Conservation (phyloP, 1,140 invertebrate genomes). For the Sycobia sp. region DNA sequence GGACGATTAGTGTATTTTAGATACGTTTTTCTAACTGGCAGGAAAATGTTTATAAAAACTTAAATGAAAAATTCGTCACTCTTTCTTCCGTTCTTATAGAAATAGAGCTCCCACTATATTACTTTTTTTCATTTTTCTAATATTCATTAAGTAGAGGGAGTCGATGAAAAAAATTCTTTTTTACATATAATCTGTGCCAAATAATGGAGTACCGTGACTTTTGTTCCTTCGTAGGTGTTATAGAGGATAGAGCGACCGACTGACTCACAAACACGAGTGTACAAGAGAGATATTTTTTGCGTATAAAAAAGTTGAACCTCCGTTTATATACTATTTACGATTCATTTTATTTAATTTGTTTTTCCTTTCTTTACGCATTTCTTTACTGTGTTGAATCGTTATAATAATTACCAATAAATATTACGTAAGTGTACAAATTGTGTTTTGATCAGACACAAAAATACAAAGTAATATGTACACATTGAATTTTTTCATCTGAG, state of each 20-base stretch:
- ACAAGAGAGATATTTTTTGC: neutral
- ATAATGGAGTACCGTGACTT: constrained; percentile 49
- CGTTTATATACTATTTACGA: constrained; percentile 14
- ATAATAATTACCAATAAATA: constrained; percentile 14
- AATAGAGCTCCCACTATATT: neutral
- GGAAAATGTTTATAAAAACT: too few relatives aligned
- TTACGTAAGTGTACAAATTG: constrained; percentile 1
- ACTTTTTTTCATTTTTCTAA: constrained; percentile 10
- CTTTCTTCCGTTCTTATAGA: neutral
- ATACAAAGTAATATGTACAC: neutral
- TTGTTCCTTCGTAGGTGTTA: constrained; percentile 49
- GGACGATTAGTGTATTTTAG: constrained; percentile 1
- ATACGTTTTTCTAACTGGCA: neutral
- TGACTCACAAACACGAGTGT: constrained; percentile 8
- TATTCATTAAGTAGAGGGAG: constrained; percentile 1
- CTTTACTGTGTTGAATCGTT: constrained; percentile 18
- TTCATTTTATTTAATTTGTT: constrained; percentile 14
- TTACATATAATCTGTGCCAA: constrained; percentile 50
- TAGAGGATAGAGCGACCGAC: constrained; percentile 20
- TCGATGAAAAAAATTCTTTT: constrained; percentile 22
- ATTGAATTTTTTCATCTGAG: neutral
- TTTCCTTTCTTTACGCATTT: constrained; percentile 18
- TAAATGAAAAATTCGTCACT: constrained; percentile 7
- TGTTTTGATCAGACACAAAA: neutral
- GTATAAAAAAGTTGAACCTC: neutral